Percentiles rank a stretch among this genome's conserved stretches.
These are phyloP conservation scores for Turritopsis dohrnii DNA, from an alignment of 30 jellyfish, hydroid and myxozoan species.

Conservation along the genomic window DNA sequence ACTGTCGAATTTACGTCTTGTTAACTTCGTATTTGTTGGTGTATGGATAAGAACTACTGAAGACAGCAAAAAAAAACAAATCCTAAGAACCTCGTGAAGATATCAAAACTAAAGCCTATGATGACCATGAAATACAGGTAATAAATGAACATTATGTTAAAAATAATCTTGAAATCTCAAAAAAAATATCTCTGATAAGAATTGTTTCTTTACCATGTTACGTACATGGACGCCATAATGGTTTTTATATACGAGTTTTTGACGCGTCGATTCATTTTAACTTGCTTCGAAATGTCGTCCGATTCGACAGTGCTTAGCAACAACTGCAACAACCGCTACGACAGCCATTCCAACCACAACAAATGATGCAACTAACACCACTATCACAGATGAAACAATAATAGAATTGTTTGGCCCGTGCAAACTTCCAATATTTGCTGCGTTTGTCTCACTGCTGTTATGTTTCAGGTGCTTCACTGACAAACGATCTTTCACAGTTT, in stretches of 20 bases:
- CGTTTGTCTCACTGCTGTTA: slow-evolving; percentile 77
- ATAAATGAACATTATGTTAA: neutral
- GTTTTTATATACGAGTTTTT: neutral
- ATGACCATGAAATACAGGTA: neutral
- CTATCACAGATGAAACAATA: slow-evolving; percentile 84
- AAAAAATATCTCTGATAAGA: neutral
- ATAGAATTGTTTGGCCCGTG: slow-evolving; percentile 86
- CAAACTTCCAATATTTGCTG: slow-evolving; percentile 68
- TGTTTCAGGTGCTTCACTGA: slow-evolving; percentile 71
- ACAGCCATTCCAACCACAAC: slow-evolving; percentile 98
- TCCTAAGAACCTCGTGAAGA: neutral
- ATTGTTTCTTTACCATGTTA: neutral
- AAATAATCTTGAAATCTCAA: neutral
- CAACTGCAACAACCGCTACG: slow-evolving; percentile 92
- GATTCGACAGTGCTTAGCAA: slow-evolving; percentile 83
- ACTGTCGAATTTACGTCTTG: neutral
- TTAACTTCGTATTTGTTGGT: neutral
- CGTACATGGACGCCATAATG: neutral
- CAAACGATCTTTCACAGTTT: slow-evolving; percentile 60
- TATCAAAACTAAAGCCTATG: neutral
- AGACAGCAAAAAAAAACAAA: neutral
- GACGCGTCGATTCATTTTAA: neutral
- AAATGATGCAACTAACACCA: slow-evolving; percentile 79
- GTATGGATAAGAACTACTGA: neutral
- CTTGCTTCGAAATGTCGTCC: slow-evolving; percentile 46